Evolutionary conservation across 2,888 invertebrate species (phyloP).

Genomic region (Leptothorax acervorum): DNA sequence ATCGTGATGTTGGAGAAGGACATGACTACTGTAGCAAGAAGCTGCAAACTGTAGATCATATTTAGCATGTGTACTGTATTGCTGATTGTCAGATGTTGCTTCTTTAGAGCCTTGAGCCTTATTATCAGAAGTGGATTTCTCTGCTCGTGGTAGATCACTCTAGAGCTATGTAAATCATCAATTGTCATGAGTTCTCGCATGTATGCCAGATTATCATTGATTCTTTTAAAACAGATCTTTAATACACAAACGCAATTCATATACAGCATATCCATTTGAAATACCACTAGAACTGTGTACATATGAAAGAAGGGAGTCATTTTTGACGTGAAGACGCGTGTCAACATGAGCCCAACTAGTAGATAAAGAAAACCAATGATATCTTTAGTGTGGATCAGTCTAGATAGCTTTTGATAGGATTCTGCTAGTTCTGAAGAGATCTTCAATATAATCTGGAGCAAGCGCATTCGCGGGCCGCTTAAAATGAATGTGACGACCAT

Average conservation of each 20-base stretch:
- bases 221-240: neutral
- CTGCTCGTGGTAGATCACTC: neutral
- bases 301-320: neutral
- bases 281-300: neutral
- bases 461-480: neutral
- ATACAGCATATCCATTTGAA: neutral
- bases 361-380: neutral
- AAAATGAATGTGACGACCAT: neutral
- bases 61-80: neutral
- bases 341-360: neutral
- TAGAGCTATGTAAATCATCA: no score
- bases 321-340: accelerated
- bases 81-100: neutral
- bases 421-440: neutral
- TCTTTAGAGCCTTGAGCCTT: neutral
- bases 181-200: no score
- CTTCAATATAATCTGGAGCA: neutral
- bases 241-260: neutral
- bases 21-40: neutral
- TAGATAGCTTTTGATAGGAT: neutral
- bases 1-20: neutral
- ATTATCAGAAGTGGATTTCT: neutral
- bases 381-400: neutral
- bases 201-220: neutral
- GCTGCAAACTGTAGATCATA: neutral